A percentile compares a stretch with the other conserved stretches of the same genome.
Conservation (phyloP, 2,888 invertebrate genomes). For the Notocelia uddmanniana region DNA sequence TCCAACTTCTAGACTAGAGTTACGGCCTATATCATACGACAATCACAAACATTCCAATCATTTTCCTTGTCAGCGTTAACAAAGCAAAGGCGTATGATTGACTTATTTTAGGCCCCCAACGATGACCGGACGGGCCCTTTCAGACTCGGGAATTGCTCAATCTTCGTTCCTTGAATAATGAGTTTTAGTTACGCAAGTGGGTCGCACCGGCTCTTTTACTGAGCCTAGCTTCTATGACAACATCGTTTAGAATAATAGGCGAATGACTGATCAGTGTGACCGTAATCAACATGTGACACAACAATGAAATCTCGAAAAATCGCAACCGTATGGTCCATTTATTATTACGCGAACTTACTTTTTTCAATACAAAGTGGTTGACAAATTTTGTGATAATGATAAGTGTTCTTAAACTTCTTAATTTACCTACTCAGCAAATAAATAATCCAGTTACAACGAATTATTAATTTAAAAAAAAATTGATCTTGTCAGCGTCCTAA, state of each 20-base stretch:
- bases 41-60: neutral
- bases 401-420: too few species aligned
- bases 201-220: constrained; percentile 3
- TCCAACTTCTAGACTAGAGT: too few species aligned
- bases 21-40: neutral
- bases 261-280: neutral
- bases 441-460: too few species aligned
- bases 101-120: constrained; percentile 26
- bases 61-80: constrained; percentile 16
- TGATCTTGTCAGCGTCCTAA: too few species aligned
- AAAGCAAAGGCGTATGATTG: constrained; percentile 39
- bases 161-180: constrained; percentile 12
- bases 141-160: constrained; percentile 27
- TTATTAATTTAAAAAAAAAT: too few species aligned
- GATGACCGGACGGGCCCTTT: constrained; percentile 28
- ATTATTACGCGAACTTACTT: too few species aligned
- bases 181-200: constrained; percentile 18
- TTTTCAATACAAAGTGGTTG: too few species aligned
- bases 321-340: neutral
- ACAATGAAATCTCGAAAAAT: neutral
- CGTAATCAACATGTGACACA: neutral
- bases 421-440: too few species aligned
- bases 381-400: too few species aligned
- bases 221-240: neutral
- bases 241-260: neutral